These are phyloP conservation scores for Macrochelys suwanniensis DNA, from an alignment of 2,797 vertebrate species.

Conservation along the genomic window DNA sequence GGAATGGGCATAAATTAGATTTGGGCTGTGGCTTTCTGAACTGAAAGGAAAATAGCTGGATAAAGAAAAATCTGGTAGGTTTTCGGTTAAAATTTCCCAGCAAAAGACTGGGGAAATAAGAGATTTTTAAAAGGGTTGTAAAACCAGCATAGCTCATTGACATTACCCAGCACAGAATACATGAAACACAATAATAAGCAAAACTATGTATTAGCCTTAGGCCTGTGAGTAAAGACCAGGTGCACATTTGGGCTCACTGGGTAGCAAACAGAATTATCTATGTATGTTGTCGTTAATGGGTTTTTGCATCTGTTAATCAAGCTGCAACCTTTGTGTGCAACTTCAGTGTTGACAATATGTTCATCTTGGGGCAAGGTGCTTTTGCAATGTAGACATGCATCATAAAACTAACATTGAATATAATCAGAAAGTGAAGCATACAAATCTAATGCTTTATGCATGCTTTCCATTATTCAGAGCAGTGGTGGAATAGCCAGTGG, in stretches of 20 bases:
- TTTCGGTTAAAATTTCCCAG: neutral
- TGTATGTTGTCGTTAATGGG: neutral
- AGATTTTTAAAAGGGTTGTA: neutral
- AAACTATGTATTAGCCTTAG: neutral
- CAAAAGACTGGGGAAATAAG: neutral
- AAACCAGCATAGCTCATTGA: neutral
- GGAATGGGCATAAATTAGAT: neutral
- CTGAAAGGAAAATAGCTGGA: neutral
- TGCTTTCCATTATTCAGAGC: neutral
- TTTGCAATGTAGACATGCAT: neutral
- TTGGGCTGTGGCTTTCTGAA: neutral
- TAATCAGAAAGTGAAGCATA: neutral
- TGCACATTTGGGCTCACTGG: neutral
- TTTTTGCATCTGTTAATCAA: neutral
- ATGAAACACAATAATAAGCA: neutral
- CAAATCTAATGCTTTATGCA: neutral
- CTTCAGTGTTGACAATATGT: neutral
- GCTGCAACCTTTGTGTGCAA: no score
- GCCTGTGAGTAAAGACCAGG: rapidly evolving
- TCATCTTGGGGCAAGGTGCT: neutral
- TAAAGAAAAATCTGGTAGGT: no score
- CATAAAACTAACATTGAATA: neutral
- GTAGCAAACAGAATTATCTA: neutral
- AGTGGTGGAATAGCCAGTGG: no score
- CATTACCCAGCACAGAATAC: neutral